Evolutionary conservation across 2,113 vertebrate genomes (phyloP).

Genomic region (Ciconia maguari): DNA sequence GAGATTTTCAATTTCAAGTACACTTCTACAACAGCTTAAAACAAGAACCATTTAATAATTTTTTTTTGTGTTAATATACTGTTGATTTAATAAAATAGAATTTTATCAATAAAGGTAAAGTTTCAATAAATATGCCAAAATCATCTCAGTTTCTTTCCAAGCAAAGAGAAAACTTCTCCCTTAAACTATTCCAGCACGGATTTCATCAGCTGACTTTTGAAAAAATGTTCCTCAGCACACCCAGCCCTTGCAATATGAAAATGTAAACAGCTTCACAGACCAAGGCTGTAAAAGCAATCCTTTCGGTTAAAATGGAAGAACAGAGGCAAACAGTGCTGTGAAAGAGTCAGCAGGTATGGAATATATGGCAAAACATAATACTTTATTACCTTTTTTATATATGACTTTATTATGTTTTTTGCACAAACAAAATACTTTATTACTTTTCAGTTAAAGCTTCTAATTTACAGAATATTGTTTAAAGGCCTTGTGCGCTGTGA

Average conservation of each 20-base stretch:
- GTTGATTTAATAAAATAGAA: not conserved
- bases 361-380: not conserved
- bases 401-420: not conserved
- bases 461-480: not conserved
- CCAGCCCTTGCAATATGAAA: not conserved
- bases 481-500: not conserved
- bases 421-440: not conserved
- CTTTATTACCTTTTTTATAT: not conserved
- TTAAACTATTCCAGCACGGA: not conserved
- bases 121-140: not conserved
- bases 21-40: not conserved
- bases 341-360: not conserved
- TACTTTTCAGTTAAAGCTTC: not conserved
- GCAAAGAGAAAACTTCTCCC: not conserved
- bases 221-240: not conserved
- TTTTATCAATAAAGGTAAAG: not conserved
- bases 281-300: not conserved
- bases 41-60: not conserved
- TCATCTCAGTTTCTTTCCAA: not conserved
- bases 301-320: not conserved
- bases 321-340: not conserved
- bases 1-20: not conserved
- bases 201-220: not conserved
- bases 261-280: not conserved
- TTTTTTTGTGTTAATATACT: not conserved